phyloP scores from a whole-genome alignment of 2,888 invertebrate species.

The Acleris cristana region DNA sequence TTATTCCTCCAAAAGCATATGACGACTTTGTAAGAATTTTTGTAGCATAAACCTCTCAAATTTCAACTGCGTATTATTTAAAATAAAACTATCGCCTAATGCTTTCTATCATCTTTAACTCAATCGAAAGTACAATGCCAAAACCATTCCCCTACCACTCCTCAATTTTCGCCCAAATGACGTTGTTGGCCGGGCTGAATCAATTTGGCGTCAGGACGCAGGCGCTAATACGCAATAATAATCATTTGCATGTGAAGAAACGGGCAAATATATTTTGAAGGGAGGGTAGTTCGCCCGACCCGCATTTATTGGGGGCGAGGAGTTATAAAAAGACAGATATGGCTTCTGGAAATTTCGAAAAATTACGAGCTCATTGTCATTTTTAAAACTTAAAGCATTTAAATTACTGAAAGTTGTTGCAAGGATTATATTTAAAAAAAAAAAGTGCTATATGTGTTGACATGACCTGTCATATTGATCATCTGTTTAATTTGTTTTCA shows the following conservation, averaged over 20 bases:
- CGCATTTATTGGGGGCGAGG: constrained; percentile 8
- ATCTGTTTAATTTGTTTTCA: too few species aligned
- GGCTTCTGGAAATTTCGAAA: not conserved
- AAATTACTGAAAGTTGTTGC: too few species aligned
- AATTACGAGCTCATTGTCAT: too few species aligned
- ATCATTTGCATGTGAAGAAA: constrained; percentile 49
- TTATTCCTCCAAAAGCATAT: too few species aligned
- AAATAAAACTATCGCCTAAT: too few species aligned
- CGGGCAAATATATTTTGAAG: constrained; percentile 43
- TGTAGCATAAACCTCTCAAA: too few species aligned
- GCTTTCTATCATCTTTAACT: not conserved
- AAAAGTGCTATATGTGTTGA: too few species aligned
- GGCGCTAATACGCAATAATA: constrained; percentile 47
- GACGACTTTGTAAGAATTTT: too few species aligned
- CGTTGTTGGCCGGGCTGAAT: constrained; percentile 11
- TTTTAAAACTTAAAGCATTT: too few species aligned
- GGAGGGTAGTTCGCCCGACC: constrained; percentile 18
- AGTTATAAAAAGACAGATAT: not conserved
- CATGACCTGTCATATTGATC: too few species aligned
- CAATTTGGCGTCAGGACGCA: constrained; percentile 28
- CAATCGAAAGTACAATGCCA: not conserved
- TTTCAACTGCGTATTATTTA: too few species aligned
- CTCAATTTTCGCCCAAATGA: constrained; percentile 20
- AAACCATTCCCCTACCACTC: not conserved
- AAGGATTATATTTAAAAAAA: too few species aligned